These are phyloP conservation scores for Philereme transversata DNA, from an alignment of 2,888 invertebrate species.

Conservation along the genomic window DNA sequence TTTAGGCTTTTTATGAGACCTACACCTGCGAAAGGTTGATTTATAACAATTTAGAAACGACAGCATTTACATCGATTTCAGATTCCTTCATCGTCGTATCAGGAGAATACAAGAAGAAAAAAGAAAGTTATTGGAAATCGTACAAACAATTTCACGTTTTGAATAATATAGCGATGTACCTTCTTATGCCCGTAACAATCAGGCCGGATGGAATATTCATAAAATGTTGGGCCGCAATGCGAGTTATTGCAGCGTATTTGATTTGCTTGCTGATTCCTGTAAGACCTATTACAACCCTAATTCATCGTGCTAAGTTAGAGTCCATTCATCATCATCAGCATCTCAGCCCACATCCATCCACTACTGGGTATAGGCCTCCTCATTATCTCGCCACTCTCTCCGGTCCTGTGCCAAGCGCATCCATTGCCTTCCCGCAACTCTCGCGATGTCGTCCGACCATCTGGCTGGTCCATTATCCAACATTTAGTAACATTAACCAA, in stretches of 20 bases:
- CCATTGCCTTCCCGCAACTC: no score
- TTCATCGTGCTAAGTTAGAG: no score
- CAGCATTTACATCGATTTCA: conserved; percentile 43
- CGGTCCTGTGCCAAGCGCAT: no score
- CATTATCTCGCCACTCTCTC: no score
- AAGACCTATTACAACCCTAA: conserved; percentile 36
- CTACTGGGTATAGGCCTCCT: no score
- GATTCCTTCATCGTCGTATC: conserved; percentile 72
- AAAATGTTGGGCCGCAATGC: conserved; percentile 64
- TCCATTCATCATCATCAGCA: no score
- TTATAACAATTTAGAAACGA: no score
- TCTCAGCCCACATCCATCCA: no score
- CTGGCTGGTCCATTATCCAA: no score
- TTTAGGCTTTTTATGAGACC: background rate
- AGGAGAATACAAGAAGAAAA: conserved; percentile 56
- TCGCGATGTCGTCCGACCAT: no score
- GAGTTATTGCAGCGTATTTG: conserved; percentile 61
- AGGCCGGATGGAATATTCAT: conserved; percentile 72
- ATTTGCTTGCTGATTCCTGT: conserved; percentile 71
- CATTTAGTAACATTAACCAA: no score
- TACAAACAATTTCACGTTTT: conserved; percentile 61
- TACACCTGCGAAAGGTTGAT: no score
- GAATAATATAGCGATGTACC: conserved; percentile 61
- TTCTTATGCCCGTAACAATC: conserved; percentile 67
- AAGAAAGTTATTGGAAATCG: conserved; percentile 64